phyloP scores from a whole-genome alignment of 2,113 vertebrate species.

The Channa argus region DNA sequence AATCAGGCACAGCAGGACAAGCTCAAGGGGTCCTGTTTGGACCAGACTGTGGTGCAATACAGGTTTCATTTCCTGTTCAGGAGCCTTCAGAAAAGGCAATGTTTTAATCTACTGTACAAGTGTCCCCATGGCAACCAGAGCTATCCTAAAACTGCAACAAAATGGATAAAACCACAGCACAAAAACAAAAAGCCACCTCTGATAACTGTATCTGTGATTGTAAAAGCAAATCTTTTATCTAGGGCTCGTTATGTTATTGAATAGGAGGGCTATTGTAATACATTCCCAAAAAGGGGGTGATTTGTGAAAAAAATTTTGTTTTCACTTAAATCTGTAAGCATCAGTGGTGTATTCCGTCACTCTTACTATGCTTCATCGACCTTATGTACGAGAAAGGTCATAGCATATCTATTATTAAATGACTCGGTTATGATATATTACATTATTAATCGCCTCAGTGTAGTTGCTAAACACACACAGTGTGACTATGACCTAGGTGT shows the following conservation, averaged over 20 bases:
- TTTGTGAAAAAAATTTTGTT: slow-evolving; percentile 16
- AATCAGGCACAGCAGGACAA: slow-evolving; percentile 62
- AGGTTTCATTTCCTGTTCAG: slow-evolving; percentile 69
- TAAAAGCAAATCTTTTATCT: slow-evolving; percentile 31
- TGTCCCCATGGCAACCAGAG: slow-evolving; percentile 72
- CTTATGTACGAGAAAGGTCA: slow-evolving; percentile 75
- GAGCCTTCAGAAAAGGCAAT: slow-evolving; percentile 39
- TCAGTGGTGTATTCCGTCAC: slow-evolving; percentile 37
- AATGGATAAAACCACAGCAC: slow-evolving; percentile 40
- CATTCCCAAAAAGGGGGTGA: slow-evolving; percentile 7
- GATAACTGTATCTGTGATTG: slow-evolving; percentile 35
- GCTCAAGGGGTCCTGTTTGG: slow-evolving; percentile 56
- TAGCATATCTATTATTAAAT: slow-evolving; percentile 77
- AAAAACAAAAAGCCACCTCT: slow-evolving; percentile 39
- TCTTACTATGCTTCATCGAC: slow-evolving; percentile 40
- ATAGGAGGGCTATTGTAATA: slow-evolving; percentile 25
- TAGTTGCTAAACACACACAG: slow-evolving; percentile 57
- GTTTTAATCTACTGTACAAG: slow-evolving; percentile 73
- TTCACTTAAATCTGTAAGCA: slow-evolving; percentile 7
- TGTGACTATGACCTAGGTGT: slow-evolving; percentile 20
- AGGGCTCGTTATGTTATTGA: background rate
- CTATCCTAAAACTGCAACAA: slow-evolving; percentile 54
- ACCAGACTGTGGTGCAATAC: slow-evolving; percentile 48
- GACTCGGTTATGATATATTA: slow-evolving; percentile 64
- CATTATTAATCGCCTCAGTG: slow-evolving; percentile 76